Base-by-base conservation (phyloP, 2,113 vertebrate species). In the Dryoscopus gambensis region DNA sequence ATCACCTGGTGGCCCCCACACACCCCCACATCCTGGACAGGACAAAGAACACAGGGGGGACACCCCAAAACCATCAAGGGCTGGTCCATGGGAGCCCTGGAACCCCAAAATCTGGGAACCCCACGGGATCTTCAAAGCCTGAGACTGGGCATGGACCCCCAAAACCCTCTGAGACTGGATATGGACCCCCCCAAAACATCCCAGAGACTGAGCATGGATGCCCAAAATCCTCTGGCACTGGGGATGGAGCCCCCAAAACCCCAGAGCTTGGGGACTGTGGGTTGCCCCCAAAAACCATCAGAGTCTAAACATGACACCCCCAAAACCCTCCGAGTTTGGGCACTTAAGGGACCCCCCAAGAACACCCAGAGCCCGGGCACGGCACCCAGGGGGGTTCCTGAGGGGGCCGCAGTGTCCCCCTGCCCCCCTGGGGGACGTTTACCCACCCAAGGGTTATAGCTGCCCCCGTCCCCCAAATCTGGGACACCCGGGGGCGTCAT, bases 311-410 rank as follows among this genome's bases (percentile, higher is more conserved):
- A 18, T 4, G 64, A 39, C 2, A n/a, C 63, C n/a, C n/a, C 11
- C 11, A 31, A 65, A 55, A 7, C 16, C 27, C n/a, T 46, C 40
- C 1, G 16, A 67, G n/a, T 33, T 7, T 33, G 52, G 28, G n/a
- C 40, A 31, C 10, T 79, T 42, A 14, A 30, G 33, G 40, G 33
- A 80, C 8, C 4, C 77, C 44, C 50, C 33, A 40, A 37, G 13
- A 56, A 46, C 0, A 1, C 11, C 23, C 64, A 49, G 23, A 49
- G 17, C 42, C 52, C 1, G 1, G 22, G 8, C 52, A 47, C 1
- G 2, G 63, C n/a, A 57, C n/a, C 42, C 28, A 3, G 28, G 23
- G 52, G 40, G 5, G 53, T 1, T 16, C 28, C 64, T 27, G 52
- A 27, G 42, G 42, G 39, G 50, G 13, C 7, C 74, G 15, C 59